A percentile compares a stretch with the other conserved stretches of the same genome.
These are phyloP conservation scores for Cataglyphis albicans DNA, from an alignment of 2,888 invertebrate species.

Conservation along the genomic window DNA sequence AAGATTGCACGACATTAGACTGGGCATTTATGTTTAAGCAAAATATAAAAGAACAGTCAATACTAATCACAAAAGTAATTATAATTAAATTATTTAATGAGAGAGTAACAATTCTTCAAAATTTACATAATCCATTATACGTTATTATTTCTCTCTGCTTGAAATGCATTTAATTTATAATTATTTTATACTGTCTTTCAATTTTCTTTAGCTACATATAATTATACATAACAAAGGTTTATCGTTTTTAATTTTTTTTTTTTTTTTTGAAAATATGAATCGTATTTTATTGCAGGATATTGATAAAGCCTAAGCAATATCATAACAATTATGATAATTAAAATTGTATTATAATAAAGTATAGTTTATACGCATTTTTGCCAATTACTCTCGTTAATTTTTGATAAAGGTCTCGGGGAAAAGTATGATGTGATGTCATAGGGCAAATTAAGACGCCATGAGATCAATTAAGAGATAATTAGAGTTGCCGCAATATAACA, in stretches of 20 bases:
- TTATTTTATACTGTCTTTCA: not conserved
- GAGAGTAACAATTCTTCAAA: not conserved
- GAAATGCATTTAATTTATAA: not conserved
- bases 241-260: not conserved
- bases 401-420: not conserved
- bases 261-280: not conserved
- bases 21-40: not conserved
- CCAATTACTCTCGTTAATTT: constrained; percentile 9
- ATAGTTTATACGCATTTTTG: not conserved
- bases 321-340: not conserved
- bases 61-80: not conserved
- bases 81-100: not conserved
- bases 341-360: not conserved
- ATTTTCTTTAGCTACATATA: not conserved
- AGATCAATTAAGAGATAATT: constrained; percentile 44
- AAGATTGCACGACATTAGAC: not conserved
- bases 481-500: constrained; percentile 38
- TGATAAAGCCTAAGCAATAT: not conserved
- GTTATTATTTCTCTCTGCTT: not conserved
- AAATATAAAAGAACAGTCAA: not conserved
- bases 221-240: not conserved
- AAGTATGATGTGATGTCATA: constrained; percentile 20
- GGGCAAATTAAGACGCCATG: constrained; percentile 14
- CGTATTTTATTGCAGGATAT: not conserved
- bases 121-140: not conserved